Conservation (phyloP, 1,140 invertebrate genomes). For the Lepidurus couesii region DNA sequence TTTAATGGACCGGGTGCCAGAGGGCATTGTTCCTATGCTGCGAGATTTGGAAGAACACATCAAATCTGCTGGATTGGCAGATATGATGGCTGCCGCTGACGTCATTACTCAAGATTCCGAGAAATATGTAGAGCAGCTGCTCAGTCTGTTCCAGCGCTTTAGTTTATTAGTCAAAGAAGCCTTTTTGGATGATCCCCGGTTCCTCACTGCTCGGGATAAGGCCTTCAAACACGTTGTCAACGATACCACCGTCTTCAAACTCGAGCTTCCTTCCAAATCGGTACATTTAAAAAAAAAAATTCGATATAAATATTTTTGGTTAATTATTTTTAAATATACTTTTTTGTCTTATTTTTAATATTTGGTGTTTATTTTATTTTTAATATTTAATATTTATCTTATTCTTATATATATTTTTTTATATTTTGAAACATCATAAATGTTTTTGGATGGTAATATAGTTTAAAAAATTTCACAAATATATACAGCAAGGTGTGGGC, state of each 20-base stretch:
- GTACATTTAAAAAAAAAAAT: slow-evolving; percentile 43
- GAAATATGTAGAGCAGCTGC: slow-evolving; percentile 94
- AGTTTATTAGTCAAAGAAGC: slow-evolving; percentile 88
- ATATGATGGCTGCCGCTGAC: slow-evolving; percentile 94
- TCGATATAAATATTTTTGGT: slow-evolving; percentile 34
- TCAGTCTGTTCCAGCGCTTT: slow-evolving; percentile 88
- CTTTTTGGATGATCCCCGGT: slow-evolving; percentile 93
- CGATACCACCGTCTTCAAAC: slow-evolving; percentile 91
- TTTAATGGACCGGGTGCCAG: slow-evolving; percentile 85
- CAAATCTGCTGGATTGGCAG: slow-evolving; percentile 82
- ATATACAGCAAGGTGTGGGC: slow-evolving; percentile 32
- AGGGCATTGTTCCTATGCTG: slow-evolving; percentile 89
- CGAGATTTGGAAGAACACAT: slow-evolving; percentile 89
- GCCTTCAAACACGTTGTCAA: slow-evolving; percentile 98
- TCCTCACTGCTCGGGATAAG: slow-evolving; percentile 95
- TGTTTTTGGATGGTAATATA: not conserved
- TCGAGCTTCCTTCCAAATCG: slow-evolving; percentile 64
- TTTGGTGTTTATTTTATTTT: slow-evolving; percentile 25
- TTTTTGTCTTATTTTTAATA: slow-evolving; percentile 31
- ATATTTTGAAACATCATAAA: too few species aligned
- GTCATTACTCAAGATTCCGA: slow-evolving; percentile 95
- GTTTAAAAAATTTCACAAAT: not conserved
- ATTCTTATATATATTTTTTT: too few species aligned
- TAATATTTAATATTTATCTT: too few species aligned
- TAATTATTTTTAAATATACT: not conserved